Evolutionary conservation across 2,888 invertebrate genomes (phyloP), one percentile per base, ranked within the genome.

Genomic region (Agrotis segetum): DNA sequence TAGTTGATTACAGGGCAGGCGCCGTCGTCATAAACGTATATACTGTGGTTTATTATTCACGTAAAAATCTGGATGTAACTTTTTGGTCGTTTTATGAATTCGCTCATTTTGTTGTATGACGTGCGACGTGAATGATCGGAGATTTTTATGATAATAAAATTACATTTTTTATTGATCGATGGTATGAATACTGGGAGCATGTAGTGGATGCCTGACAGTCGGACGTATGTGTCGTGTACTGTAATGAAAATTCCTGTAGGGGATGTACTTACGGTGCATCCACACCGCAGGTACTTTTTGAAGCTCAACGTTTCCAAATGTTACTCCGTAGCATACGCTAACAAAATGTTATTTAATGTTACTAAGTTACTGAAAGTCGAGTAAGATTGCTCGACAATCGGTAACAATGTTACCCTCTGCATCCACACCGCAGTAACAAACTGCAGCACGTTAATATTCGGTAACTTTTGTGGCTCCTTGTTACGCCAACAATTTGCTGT

Each of bases 21-120:
- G 94, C 94, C 95, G 93, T 90, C 90, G 90, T 87, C 90, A 90
- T 95, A 94, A 94, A 94, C 83, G 87, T 90, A 91, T 92, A 92
- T 91, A 90, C 91, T 93, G 92, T 90, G 90, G 89, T 95, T 94
- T 94, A 94, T 88, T 89, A 88, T 84, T 84, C 88, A 87, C 88
- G 91, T 94, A 92, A 93, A 93, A 89, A 91, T 89, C 88, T 79
- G 66, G 67, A 67, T 56, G 74, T 73, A 17, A 56, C 74, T 68
- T 67, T 71, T 64, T 56, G 61, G 81, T 55, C 44, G 29, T 74
- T 79, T 70, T 81, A 58, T 67, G n/a, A 72, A 53, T 70, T 72
- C 49, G 61, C 85, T 63, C 47, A 67, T 74, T 72, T 61, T n/a
- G 56, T 47, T 47, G 55, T 67, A 52, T 47, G 34, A 53, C 44